A percentile compares a stretch with the other conserved stretches of the same genome.
Conservation (phyloP, 1,140 invertebrate species). For the Parapsyche elsis region DNA sequence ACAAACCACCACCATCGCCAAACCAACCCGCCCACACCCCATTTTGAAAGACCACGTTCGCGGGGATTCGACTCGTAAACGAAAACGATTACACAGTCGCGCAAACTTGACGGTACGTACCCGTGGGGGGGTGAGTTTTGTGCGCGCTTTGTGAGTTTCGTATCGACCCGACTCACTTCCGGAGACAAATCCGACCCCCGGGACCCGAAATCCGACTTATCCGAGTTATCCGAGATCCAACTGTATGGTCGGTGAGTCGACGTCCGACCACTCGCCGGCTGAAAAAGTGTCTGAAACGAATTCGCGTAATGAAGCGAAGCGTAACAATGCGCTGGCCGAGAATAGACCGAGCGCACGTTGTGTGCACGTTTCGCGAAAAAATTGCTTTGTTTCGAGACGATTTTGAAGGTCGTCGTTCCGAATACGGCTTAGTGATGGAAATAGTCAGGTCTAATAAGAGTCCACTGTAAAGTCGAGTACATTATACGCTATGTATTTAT, state of each 20-base stretch:
- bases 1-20: background rate
- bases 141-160: too few species aligned
- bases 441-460: background rate
- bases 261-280: background rate
- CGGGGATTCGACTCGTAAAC: conserved; percentile 30
- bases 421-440: background rate
- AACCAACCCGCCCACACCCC: background rate
- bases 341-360: background rate
- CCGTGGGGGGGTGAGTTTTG: too few species aligned
- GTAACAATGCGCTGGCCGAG: too few species aligned
- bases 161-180: too few species aligned
- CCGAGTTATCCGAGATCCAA: too few species aligned
- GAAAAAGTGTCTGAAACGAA: background rate
- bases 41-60: background rate
- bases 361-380: background rate
- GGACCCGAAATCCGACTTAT: too few species aligned
- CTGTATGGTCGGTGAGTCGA: background rate
- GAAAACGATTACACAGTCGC: conserved; percentile 42
- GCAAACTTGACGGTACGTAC: background rate
- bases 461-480: too few species aligned
- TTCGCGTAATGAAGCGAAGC: background rate
- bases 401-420: background rate
- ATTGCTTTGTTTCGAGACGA: background rate
- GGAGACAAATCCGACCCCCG: too few species aligned
- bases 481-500: too few species aligned